Conservation (phyloP, 2,797 vertebrate species). For the Gymnoscopelus braueri region DNA sequence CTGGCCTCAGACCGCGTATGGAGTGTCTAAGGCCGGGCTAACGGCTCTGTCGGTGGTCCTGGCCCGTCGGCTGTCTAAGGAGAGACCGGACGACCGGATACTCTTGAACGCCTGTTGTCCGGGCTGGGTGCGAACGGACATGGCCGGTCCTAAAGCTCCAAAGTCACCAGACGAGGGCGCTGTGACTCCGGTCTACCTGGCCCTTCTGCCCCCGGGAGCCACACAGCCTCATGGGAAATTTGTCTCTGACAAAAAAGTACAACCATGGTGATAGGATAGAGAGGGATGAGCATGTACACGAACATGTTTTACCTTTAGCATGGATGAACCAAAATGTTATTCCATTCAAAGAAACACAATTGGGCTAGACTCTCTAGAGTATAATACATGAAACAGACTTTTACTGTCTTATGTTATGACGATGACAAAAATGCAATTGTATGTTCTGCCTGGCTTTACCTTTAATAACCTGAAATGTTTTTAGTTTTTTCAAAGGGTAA, state of each 20-base stretch:
- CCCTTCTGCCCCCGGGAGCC: slow-evolving; percentile 84
- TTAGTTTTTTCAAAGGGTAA: too few relatives aligned
- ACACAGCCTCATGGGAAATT: slow-evolving; percentile 88
- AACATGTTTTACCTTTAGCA: background rate
- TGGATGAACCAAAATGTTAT: too few relatives aligned
- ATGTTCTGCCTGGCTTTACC: too few relatives aligned
- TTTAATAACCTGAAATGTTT: too few relatives aligned
- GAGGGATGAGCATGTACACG: background rate
- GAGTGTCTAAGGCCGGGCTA: slow-evolving; percentile 90
- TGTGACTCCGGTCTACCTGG: slow-evolving; percentile 88
- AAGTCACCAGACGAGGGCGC: slow-evolving; percentile 90
- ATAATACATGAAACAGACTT: too few relatives aligned
- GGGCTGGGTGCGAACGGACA: slow-evolving; percentile 90
- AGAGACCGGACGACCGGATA: slow-evolving; percentile 83
- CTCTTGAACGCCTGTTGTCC: slow-evolving; percentile 93
- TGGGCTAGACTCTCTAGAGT: too few relatives aligned
- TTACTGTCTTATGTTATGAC: too few relatives aligned
- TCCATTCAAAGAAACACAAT: too few relatives aligned
- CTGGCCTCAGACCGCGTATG: slow-evolving; percentile 89
- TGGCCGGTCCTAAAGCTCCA: slow-evolving; percentile 83
- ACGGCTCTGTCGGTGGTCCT: slow-evolving; percentile 89
- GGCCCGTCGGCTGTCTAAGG: slow-evolving; percentile 80
- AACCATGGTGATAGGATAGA: slow-evolving; percentile 80
- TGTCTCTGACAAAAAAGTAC: slow-evolving; percentile 84
- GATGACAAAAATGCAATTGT: too few relatives aligned